Percentiles rank a stretch among this genome's conserved stretches.
phyloP scores from a whole-genome alignment of 2,113 vertebrate species.

The Vidua chalybeata region DNA sequence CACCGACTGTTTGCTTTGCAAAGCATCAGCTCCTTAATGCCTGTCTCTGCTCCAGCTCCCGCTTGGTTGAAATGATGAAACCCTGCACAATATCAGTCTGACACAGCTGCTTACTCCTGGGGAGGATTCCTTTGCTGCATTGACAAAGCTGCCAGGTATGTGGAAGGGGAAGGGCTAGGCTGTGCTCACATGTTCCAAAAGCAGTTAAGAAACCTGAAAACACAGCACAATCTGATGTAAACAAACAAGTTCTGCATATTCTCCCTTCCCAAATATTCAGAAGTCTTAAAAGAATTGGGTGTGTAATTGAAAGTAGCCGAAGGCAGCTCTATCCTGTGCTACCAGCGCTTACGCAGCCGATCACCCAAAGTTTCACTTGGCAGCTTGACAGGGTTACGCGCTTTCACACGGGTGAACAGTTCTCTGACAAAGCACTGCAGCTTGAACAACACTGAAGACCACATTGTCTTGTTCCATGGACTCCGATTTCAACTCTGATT shows the following conservation, averaged over 20 bases:
- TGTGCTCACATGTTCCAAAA: constrained; percentile 10
- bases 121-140: not conserved
- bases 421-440: not conserved
- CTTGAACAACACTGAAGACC: not conserved
- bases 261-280: constrained; percentile 49
- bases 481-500: not conserved
- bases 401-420: constrained; percentile 22
- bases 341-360: constrained; percentile 8
- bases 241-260: constrained; percentile 59
- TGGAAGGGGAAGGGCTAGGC: constrained; percentile 19
- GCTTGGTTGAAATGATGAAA: not conserved
- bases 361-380: constrained; percentile 58
- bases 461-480: not conserved
- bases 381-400: constrained; percentile 38
- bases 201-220: constrained; percentile 57
- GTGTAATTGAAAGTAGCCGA: constrained; percentile 61
- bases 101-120: not conserved
- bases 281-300: constrained; percentile 60
- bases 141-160: constrained; percentile 41
- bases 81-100: not conserved
- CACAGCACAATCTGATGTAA: constrained; percentile 46
- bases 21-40: not conserved
- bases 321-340: constrained; percentile 37
- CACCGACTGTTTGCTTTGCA: not conserved
- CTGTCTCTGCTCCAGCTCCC: not conserved